phyloP scores from a whole-genome alignment of 2,888 invertebrate species.

The Campoletis raptor region DNA sequence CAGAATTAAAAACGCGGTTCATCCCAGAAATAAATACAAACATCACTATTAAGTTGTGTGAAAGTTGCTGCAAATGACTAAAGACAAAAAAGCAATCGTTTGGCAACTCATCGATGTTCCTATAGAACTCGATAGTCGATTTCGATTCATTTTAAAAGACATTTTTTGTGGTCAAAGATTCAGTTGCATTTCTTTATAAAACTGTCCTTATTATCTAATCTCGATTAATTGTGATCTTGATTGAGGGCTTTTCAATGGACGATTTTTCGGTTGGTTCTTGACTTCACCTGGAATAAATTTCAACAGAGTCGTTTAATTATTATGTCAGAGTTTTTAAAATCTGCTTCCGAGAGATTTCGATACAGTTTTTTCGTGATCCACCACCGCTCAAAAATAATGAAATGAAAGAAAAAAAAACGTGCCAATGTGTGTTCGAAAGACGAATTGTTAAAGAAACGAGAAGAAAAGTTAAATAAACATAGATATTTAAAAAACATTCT shows the following conservation, averaged over 20 bases:
- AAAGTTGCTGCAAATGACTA: too few relatives aligned
- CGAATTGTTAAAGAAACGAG: constrained; percentile 21
- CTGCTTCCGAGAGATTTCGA: neutral
- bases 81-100: too few relatives aligned
- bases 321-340: neutral
- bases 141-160: neutral
- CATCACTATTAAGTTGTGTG: neutral
- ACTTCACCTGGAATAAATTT: neutral
- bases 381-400: constrained; percentile 45
- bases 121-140: too few relatives aligned
- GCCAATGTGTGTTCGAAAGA: constrained; percentile 67
- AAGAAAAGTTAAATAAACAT: neutral
- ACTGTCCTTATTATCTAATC: neutral
- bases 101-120: too few relatives aligned
- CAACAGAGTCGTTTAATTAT: neutral
- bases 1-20: neutral
- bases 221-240: neutral
- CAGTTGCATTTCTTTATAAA: too few relatives aligned
- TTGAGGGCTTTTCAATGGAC: neutral
- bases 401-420: constrained; percentile 37
- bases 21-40: too few relatives aligned
- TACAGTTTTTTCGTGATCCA: constrained; percentile 28
- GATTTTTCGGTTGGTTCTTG: neutral
- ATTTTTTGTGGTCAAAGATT: neutral
- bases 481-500: constrained; percentile 7